Conservation (phyloP, 2,888 invertebrate species). For the Ellobium chinense region DNA sequence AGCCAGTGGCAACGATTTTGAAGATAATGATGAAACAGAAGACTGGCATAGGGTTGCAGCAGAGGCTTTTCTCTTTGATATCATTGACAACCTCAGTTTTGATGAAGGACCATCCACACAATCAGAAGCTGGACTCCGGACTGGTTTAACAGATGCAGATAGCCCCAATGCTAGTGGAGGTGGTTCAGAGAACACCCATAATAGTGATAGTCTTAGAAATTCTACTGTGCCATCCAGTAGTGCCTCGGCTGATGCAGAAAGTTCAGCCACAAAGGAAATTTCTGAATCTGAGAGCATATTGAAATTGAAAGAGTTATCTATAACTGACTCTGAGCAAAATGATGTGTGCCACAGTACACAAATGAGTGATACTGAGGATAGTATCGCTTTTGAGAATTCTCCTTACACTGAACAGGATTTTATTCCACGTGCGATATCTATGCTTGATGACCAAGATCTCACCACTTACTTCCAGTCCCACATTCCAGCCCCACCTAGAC, state of each 20-base stretch:
- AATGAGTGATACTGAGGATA: not conserved
- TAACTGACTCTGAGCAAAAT: no score
- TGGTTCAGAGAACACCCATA: no score
- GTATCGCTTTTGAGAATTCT: not conserved
- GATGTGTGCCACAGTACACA: not conserved
- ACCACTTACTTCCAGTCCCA: slow-evolving; percentile 6
- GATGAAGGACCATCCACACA: not conserved
- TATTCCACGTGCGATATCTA: slow-evolving; percentile 22
- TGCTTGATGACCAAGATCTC: slow-evolving; percentile 23
- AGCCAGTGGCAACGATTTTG: not conserved
- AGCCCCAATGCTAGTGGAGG: no score
- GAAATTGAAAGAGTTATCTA: no score
- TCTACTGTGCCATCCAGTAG: no score
- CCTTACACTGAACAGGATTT: slow-evolving; percentile 2
- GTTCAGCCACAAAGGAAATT: no score
- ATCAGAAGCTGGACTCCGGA: no score
- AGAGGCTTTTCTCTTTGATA: slow-evolving; percentile 29
- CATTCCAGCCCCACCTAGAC: slow-evolving; percentile 2
- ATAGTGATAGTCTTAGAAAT: no score
- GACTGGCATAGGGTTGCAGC: slow-evolving; percentile 30
- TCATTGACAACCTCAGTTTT: slow-evolving; percentile 26
- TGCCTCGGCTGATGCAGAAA: no score
- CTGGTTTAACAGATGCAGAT: no score
- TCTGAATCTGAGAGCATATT: no score
- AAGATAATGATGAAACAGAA: not conserved